Evolutionary conservation across 2,797 vertebrate genomes (phyloP).

Genomic region (Anniella stebbinsi): DNA sequence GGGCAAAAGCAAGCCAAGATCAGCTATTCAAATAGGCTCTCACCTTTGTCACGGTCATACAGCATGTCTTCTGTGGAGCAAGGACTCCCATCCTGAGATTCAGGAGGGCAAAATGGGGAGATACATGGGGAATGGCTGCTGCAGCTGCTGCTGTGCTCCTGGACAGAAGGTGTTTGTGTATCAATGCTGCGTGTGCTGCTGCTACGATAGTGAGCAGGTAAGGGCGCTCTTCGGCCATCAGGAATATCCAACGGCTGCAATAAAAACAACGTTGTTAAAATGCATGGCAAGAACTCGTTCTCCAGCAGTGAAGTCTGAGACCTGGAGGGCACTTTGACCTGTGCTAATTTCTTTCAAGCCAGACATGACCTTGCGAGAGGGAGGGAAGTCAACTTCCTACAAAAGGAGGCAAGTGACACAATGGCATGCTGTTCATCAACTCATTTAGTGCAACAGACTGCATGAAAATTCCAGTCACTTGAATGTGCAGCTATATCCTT

Average conservation of each 20-base stretch:
- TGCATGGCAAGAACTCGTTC: neutral
- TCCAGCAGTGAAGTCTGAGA: constrained; percentile 21
- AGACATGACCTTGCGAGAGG: constrained; percentile 20
- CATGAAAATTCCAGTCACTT: neutral
- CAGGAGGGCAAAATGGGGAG: constrained; percentile 86
- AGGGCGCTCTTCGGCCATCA: constrained; percentile 91
- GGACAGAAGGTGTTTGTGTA: constrained; percentile 92
- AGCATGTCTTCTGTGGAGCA: constrained; percentile 92
- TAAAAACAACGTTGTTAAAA: constrained; percentile 38
- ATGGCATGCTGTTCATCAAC: neutral
- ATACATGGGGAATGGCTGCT: constrained; percentile 89
- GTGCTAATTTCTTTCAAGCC: constrained; percentile 29
- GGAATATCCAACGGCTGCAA: constrained; percentile 89
- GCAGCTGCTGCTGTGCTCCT: constrained; percentile 91
- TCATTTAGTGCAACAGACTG: neutral
- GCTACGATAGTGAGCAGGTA: constrained; percentile 89
- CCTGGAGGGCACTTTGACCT: constrained; percentile 19
- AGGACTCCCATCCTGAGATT: constrained; percentile 91
- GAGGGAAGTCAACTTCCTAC: constrained; percentile 2
- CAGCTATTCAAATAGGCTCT: constrained; percentile 47
- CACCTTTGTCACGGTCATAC: constrained; percentile 95
- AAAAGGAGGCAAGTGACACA: constrained; percentile 1
- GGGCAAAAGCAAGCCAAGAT: constrained; percentile 68
- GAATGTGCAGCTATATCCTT: neutral
- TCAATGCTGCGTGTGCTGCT: constrained; percentile 91